These are phyloP conservation scores for Phthorimaea operculella DNA, from an alignment of 1,140 invertebrate genomes.

Conservation along the genomic window DNA sequence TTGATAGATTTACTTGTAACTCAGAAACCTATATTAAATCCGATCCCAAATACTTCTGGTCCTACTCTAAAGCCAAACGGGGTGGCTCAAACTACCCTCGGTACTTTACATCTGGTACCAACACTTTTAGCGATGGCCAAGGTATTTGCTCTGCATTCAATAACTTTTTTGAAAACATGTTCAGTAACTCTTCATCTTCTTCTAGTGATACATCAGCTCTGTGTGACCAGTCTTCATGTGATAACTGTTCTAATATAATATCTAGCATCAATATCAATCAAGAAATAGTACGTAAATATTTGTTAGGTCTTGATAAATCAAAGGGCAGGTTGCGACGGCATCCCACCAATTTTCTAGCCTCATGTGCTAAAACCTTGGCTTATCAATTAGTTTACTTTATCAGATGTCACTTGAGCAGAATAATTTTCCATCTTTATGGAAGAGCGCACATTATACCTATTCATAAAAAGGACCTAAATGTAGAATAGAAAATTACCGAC, in stretches of 20 bases:
- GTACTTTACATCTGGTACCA: not conserved
- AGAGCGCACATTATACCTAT: not conserved
- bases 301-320: not conserved
- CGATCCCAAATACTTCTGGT: not conserved
- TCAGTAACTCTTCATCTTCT: not conserved
- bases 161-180: not conserved
- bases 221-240: not conserved
- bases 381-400: not conserved
- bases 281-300: not conserved
- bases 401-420: not conserved
- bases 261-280: not conserved
- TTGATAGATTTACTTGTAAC: not conserved
- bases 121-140: not conserved
- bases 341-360: not conserved
- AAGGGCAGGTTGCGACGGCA: not conserved
- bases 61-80: not conserved
- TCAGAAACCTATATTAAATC: not conserved
- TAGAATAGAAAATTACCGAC: not conserved
- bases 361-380: not conserved
- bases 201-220: not conserved
- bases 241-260: not conserved
- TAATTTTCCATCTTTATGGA: not conserved
- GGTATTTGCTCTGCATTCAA: not conserved
- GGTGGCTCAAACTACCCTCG: not conserved
- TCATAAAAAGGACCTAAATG: not conserved